Conservation (phyloP, 2,797 vertebrate genomes). For the Natrix natrix region DNA sequence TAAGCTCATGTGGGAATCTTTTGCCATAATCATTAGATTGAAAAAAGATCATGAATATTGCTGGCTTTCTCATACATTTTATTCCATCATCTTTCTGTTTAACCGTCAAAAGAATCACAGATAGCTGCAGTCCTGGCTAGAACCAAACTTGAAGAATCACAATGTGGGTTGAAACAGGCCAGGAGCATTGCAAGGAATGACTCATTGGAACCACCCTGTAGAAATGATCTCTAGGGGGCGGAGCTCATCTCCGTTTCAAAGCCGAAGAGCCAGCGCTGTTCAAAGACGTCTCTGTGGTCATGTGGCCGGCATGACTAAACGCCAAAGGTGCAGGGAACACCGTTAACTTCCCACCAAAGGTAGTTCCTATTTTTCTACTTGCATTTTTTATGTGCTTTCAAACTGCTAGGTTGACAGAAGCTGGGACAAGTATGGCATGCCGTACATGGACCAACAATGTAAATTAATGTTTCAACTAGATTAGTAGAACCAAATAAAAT, state of each 20-base stretch:
- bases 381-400: too few species aligned
- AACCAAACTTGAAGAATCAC: neutral
- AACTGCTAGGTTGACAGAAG: too few species aligned
- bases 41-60: neutral
- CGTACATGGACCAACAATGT: neutral
- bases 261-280: too few species aligned
- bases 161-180: neutral
- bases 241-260: too few species aligned
- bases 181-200: neutral
- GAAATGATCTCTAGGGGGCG: neutral
- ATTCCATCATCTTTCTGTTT: neutral
- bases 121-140: neutral
- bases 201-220: slow-evolving; percentile 3
- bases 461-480: neutral
- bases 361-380: too few species aligned
- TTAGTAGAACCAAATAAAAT: neutral
- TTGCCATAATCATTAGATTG: neutral
- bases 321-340: too few species aligned
- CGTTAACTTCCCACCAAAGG: too few species aligned
- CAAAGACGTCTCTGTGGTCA: too few species aligned
- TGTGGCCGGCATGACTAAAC: too few species aligned
- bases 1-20: neutral
- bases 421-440: neutral
- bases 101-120: neutral
- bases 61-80: too few species aligned